Base-by-base conservation (phyloP, 2,113 vertebrate genomes). In the Ceyx cyanopectus region DNA sequence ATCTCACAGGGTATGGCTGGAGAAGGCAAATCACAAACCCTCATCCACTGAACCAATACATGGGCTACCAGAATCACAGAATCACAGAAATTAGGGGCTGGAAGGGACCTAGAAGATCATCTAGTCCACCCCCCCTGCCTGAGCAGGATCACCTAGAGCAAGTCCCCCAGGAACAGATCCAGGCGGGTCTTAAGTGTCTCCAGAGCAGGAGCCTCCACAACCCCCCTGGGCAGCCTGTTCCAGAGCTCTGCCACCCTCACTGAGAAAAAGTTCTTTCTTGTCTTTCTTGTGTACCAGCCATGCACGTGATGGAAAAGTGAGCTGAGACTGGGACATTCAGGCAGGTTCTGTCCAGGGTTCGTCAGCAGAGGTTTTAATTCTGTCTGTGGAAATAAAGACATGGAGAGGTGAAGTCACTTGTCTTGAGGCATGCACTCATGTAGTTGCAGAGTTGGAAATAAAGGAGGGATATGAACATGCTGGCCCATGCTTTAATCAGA, bases 401-500 rank as follows among this genome's bases (percentile, higher is more conserved):
- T 29, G 14, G 12, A 80, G 61, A 68, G 24, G 48, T 95, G 95
- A 96, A 95, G 79, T 93, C 90, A 94, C 87, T 92, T 92, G 94
- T 93, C 89, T 89, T 72, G 57, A 83, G 91, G 94, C 68, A 1
- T 37, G 48, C 72, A 94, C 54, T 72, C 78, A 63, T 87, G 85
- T 82, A 87, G 81, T 85, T 95, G 91, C 76, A 92, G 87, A 95
- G 81, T 68, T 96, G 85, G 87, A 95, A 96, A 91, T 89, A 91
- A 94, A 93, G 63, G 84, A 92, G 72, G 61, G 87, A 87, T 91
- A 89, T 21, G 89, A 91, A 92, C 92, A 80, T 53, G 91, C 91
- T 87, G 91, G 94, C 85, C 92, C 92, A 80, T 85, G 72, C 89
- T 94, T 53, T 81, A 92, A 91, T 87, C 89, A 89, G 87, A 76